These are phyloP conservation scores for Platichthys stellatus DNA, from an alignment of 2,113 vertebrate species.

Conservation along the genomic window DNA sequence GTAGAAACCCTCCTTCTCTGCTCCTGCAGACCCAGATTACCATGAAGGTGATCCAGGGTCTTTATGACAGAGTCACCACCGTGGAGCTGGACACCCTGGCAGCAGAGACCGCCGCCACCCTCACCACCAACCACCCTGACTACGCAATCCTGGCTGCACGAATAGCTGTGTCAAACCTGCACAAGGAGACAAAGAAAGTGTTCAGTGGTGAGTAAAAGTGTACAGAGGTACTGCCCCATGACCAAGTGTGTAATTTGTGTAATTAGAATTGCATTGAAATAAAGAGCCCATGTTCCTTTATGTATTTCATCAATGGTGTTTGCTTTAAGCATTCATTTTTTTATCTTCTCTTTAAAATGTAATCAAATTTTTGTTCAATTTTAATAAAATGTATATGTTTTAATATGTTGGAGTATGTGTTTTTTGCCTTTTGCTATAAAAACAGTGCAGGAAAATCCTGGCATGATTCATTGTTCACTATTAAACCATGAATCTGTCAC, in stretches of 20 bases:
- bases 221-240: not conserved
- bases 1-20: not conserved
- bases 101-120: conserved; percentile 92
- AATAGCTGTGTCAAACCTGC: conserved; percentile 96
- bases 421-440: not conserved
- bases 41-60: conserved; percentile 98
- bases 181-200: conserved; percentile 97
- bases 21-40: conserved; percentile 91
- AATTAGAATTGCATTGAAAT: no score
- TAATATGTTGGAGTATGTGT: not conserved
- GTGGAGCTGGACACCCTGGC: conserved; percentile 95
- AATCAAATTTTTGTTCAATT: not conserved
- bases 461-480: not conserved
- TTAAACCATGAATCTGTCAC: not conserved
- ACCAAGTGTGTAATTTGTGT: no score
- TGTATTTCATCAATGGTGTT: no score
- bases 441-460: not conserved
- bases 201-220: conserved; percentile 89
- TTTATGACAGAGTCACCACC: conserved; percentile 95
- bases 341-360: not conserved
- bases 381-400: not conserved
- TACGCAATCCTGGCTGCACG: conserved; percentile 95
- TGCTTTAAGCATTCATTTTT: no score
- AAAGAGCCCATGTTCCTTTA: no score
- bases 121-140: conserved; percentile 96